These are phyloP conservation scores for Ormyrus thymus DNA, from an alignment of 2,888 invertebrate species.

Conservation along the genomic window DNA sequence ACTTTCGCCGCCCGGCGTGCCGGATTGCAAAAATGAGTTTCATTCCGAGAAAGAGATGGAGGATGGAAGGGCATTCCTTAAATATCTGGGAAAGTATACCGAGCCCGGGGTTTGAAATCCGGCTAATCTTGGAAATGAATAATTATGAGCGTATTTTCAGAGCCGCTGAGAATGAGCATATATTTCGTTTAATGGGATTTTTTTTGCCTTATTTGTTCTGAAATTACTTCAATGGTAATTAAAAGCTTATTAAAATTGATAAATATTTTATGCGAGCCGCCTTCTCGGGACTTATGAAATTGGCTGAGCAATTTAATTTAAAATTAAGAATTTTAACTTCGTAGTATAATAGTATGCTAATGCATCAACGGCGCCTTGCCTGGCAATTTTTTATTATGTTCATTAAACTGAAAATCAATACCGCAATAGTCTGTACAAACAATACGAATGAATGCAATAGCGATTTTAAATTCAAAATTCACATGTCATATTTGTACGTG, in stretches of 20 bases:
- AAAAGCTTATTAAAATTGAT: constrained; percentile 25
- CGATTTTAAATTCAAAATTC: background rate
- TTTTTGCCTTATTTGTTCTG: constrained; percentile 21
- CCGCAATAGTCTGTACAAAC: too few relatives aligned
- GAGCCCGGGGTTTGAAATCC: constrained; percentile 25
- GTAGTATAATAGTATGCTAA: too few relatives aligned
- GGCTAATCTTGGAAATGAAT: constrained; percentile 41
- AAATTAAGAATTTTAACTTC: too few relatives aligned
- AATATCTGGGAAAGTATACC: constrained; percentile 16
- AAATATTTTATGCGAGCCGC: background rate
- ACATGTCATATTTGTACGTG: background rate
- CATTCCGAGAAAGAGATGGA: background rate
- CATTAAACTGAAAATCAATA: too few relatives aligned
- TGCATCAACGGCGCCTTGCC: too few relatives aligned
- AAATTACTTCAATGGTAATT: constrained; percentile 28
- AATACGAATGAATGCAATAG: too few relatives aligned
- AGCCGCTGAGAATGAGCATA: constrained; percentile 27
- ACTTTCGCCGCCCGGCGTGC: too few relatives aligned
- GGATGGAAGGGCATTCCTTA: constrained; percentile 30
- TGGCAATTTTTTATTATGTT: too few relatives aligned
- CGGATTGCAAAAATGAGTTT: constrained; percentile 35
- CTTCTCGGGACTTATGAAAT: too few relatives aligned
- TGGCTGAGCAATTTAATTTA: too few relatives aligned
- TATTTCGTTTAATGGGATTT: constrained; percentile 42
- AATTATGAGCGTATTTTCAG: constrained; percentile 33